Conservation (phyloP, 1,140 invertebrate species). For the Hydropsyche tenuis region DNA sequence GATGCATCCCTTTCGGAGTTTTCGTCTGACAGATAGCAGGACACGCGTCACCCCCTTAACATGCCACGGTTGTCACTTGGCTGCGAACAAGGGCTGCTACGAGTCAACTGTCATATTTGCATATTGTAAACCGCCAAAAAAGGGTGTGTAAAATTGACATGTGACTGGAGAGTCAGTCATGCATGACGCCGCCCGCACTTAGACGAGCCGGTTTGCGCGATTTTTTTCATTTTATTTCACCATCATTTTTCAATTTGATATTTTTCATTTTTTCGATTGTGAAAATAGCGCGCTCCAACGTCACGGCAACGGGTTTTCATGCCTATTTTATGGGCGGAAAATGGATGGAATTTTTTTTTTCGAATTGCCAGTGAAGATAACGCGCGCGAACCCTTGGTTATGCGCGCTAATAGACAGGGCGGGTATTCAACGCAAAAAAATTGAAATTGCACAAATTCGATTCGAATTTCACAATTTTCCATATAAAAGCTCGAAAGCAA, state of each 20-base stretch:
- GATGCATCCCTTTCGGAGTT: too few relatives aligned
- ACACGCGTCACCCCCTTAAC: conserved; percentile 32
- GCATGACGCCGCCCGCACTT: conserved; percentile 6
- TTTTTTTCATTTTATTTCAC: neutral
- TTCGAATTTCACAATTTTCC: too few relatives aligned
- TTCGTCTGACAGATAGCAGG: conserved; percentile 24
- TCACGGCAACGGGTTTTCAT: too few relatives aligned
- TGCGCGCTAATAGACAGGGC: too few relatives aligned
- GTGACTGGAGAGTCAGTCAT: conserved; percentile 31
- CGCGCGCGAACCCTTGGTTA: too few relatives aligned
- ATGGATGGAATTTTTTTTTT: too few relatives aligned
- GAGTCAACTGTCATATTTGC: conserved; percentile 40
- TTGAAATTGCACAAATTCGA: too few relatives aligned
- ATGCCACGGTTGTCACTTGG: conserved; percentile 35
- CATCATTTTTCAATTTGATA: conserved; percentile 8
- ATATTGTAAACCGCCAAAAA: conserved; percentile 37
- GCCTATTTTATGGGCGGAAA: too few relatives aligned
- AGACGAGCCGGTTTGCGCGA: neutral
- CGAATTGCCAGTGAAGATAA: too few relatives aligned
- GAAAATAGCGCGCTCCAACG: neutral
- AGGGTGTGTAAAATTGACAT: conserved; percentile 39
- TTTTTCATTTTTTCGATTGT: neutral
- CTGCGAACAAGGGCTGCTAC: conserved; percentile 29
- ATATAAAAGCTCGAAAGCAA: too few relatives aligned
- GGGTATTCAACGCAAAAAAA: too few relatives aligned